These are phyloP conservation scores for Apogon talboti DNA, from an alignment of 2,797 vertebrate genomes.

Conservation along the genomic window DNA sequence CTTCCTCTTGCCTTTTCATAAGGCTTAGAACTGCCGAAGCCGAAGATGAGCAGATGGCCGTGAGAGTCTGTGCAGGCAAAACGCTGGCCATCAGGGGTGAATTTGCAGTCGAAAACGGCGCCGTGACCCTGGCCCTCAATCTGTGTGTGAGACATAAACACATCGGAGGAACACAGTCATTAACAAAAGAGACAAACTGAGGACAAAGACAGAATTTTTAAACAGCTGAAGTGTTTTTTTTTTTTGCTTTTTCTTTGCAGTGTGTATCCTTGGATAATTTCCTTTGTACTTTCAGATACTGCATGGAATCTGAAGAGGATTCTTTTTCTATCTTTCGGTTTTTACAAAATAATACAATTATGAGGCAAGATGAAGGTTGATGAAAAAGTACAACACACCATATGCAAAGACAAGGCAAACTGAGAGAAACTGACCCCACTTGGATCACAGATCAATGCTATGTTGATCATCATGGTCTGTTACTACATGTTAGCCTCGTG, in stretches of 20 bases:
- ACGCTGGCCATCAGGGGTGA: constrained; percentile 95
- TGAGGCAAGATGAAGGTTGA: too few species aligned
- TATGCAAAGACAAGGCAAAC: too few species aligned
- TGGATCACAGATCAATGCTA: too few species aligned
- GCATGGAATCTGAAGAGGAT: neutral
- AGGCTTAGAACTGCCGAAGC: constrained; percentile 92
- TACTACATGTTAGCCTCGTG: neutral
- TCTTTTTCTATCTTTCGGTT: neutral
- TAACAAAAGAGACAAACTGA: neutral
- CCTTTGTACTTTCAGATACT: neutral
- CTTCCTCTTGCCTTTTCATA: constrained; percentile 90
- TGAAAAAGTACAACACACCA: too few species aligned
- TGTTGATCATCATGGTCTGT: neutral
- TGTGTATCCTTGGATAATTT: neutral
- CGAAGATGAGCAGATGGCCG: constrained; percentile 95
- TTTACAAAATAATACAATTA: too few species aligned
- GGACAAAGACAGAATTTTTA: constrained; percentile 1
- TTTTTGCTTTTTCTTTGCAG: neutral
- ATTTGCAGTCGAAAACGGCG: constrained; percentile 98
- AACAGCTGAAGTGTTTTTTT: neutral
- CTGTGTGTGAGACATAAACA: constrained; percentile 73
- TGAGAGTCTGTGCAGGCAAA: constrained; percentile 98
- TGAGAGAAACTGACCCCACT: too few species aligned
- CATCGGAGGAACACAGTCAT: neutral
- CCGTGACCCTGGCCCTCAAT: constrained; percentile 98